phyloP scores from a whole-genome alignment of 1,140 invertebrate genomes.

The Philotrypesis tridentata region DNA sequence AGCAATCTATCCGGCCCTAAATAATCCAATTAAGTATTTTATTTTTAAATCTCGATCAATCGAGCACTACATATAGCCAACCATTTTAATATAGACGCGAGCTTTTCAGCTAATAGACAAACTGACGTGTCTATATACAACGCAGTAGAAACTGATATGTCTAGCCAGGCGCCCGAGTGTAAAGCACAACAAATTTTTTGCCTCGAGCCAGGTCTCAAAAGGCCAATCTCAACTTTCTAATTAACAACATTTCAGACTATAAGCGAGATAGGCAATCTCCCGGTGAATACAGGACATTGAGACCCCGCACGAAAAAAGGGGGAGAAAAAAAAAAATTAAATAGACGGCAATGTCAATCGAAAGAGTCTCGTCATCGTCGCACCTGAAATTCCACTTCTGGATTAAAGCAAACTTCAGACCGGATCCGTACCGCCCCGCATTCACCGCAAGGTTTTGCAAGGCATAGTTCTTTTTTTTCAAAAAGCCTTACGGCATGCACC shows the following conservation, averaged over 20 bases:
- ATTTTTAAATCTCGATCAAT: no score
- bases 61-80: no score
- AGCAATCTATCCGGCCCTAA: no score
- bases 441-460: neutral
- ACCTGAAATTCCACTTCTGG: constrained; percentile 13
- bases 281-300: neutral
- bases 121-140: neutral
- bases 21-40: no score
- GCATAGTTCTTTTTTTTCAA: no score
- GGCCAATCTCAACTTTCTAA: neutral
- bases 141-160: neutral
- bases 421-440: constrained; percentile 2
- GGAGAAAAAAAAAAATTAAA: neutral
- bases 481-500: no score
- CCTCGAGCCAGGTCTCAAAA: neutral
- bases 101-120: neutral
- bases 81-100: no score
- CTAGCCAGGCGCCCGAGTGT: neutral
- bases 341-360: neutral
- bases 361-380: constrained; percentile 25
- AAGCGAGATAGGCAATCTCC: neutral
- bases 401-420: constrained; percentile 21
- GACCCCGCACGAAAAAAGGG: neutral
- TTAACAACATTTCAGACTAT: neutral
- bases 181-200: neutral